These are phyloP conservation scores for Gerosis bhagava DNA, from an alignment of 2,888 invertebrate genomes.

Conservation along the genomic window DNA sequence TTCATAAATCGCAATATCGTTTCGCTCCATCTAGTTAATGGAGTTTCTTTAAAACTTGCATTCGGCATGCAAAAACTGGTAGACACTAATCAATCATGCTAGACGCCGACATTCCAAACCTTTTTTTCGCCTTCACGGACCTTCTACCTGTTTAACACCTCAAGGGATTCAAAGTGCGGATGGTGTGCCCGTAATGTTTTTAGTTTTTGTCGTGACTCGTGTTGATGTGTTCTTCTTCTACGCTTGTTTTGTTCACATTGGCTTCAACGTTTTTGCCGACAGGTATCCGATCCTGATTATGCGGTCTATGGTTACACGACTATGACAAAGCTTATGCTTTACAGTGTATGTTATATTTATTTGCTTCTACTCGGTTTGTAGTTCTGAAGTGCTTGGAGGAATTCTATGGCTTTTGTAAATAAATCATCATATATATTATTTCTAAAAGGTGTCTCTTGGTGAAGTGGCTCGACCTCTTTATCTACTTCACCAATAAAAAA, in stretches of 20 bases:
- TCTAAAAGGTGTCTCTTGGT: too few species aligned
- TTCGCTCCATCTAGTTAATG: slow-evolving; percentile 13
- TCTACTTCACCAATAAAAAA: too few species aligned
- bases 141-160: slow-evolving; percentile 20
- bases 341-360: too few species aligned
- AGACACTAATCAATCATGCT: slow-evolving; percentile 22
- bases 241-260: slow-evolving; percentile 20
- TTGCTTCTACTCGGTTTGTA: too few species aligned
- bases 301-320: too few species aligned
- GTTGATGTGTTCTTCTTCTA: neutral
- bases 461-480: too few species aligned
- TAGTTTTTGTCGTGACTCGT: slow-evolving; percentile 23
- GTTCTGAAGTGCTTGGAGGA: too few species aligned
- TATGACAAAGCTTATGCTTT: too few species aligned
- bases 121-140: slow-evolving; percentile 12
- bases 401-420: too few species aligned
- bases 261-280: neutral
- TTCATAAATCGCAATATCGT: slow-evolving; percentile 15
- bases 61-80: slow-evolving; percentile 17
- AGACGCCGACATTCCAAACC: slow-evolving; percentile 18
- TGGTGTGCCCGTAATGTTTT: slow-evolving; percentile 15
- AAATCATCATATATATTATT: too few species aligned
- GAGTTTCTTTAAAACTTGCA: slow-evolving; percentile 15
- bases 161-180: slow-evolving; percentile 15
- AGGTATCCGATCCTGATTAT: too few species aligned